These are phyloP conservation scores for Ondatra zibethicus DNA, from an alignment of 2,113 vertebrate species.

Conservation along the genomic window DNA sequence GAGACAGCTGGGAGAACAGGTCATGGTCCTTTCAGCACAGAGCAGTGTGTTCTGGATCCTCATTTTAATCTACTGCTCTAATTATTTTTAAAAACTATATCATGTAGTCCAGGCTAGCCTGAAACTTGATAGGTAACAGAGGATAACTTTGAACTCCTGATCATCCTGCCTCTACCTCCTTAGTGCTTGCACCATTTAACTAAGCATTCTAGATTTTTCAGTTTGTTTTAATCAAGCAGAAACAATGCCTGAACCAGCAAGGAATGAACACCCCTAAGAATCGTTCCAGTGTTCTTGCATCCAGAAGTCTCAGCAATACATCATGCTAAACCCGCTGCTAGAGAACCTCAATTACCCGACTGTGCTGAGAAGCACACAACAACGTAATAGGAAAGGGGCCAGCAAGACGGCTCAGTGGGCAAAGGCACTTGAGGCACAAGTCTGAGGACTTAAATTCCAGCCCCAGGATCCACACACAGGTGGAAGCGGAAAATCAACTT, in stretches of 20 bases:
- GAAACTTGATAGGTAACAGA: background rate
- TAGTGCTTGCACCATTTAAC: background rate
- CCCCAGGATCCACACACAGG: background rate
- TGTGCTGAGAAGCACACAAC: background rate
- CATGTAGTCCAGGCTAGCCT: background rate
- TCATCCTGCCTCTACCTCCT: background rate
- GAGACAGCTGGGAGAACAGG: background rate
- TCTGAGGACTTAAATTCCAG: background rate
- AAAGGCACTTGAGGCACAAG: background rate
- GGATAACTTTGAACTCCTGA: background rate
- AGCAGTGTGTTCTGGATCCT: background rate
- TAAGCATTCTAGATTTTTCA: background rate
- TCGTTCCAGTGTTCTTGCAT: background rate
- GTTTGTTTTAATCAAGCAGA: conserved; percentile 32
- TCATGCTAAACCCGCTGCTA: background rate
- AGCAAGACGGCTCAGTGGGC: background rate
- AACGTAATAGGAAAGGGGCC: background rate
- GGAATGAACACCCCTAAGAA: background rate
- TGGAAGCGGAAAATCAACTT: background rate
- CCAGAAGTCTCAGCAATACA: background rate
- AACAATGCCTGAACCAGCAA: background rate
- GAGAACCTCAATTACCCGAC: conserved; percentile 8
- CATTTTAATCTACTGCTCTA: background rate
- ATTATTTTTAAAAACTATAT: background rate
- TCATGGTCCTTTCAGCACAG: background rate